Evolutionary conservation across 1,140 invertebrate species (phyloP), one percentile per base, ranked within the genome.

Genomic region (Drosophila ercepeae): DNA sequence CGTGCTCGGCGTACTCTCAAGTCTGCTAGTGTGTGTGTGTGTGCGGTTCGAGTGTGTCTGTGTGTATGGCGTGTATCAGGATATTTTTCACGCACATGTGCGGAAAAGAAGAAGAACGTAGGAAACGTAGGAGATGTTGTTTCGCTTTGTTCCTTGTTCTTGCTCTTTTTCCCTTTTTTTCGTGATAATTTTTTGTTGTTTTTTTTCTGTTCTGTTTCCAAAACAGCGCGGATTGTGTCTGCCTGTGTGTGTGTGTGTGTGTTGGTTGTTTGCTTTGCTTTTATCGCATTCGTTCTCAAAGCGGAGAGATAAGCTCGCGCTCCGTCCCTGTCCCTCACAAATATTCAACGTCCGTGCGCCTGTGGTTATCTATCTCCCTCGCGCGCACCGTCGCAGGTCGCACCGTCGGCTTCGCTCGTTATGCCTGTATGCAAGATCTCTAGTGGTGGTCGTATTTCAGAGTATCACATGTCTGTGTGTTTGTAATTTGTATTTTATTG

Each of bases 251-350:
- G n/a, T n/a, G n/a, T n/a, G 19, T n/a, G 14, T 48, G 34, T 75
- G 45, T 71, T n/a, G 75, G 44, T 51, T 78, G 63, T 84, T 84
- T 86, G 81, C 81, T 86, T 84, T 84, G 81, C 81, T 86, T 86
- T 86, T 84, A 81, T 84, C 81, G 75, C 78, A 61, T 75, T 75
- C 59, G 75, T 78, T 79, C 46, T 81, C 51, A 41, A 57, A 44
- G 57, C 49, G 32, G 41, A 70, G 65, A 84, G 81, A 84, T 84
- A 84, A 84, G 81, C 79, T 83, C 58, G 70, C 63, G 46, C 34
- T 41, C 42, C 34, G 32, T 16, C 46, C 23, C 46, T 27, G 25
- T 48, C 23, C 9, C 45, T n/a, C 32, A 36, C 32, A 36, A n/a
- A 27, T 27, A 8, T 27, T 9, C 21, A 23, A 19, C 23, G 23